These are phyloP conservation scores for Mellivora capensis DNA, from an alignment of 2,113 vertebrate species.

Conservation along the genomic window DNA sequence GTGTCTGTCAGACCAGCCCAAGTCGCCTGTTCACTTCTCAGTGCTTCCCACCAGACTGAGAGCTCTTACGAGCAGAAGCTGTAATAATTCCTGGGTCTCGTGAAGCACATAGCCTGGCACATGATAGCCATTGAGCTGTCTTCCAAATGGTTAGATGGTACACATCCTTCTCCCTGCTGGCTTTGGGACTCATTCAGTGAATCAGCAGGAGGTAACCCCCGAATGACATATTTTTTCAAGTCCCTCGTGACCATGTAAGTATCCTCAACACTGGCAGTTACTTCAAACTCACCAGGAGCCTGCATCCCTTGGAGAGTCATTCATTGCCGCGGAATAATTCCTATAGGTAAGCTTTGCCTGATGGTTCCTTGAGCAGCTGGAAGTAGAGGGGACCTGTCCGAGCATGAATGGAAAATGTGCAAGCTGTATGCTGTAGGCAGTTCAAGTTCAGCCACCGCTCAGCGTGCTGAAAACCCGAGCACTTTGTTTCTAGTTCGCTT, in stretches of 20 bases:
- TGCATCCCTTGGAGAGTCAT: background rate
- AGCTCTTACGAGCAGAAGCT: background rate
- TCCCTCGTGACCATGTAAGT: background rate
- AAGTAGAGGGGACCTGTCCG: background rate
- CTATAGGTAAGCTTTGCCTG: background rate
- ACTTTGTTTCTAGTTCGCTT: background rate
- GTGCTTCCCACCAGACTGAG: background rate
- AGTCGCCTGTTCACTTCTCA: background rate
- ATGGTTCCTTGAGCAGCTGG: background rate
- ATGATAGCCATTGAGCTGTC: background rate
- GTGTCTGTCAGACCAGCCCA: fast-evolving
- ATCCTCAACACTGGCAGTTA: background rate
- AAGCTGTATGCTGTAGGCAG: background rate
- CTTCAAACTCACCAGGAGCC: background rate
- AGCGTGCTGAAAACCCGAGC: background rate
- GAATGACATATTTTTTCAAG: background rate
- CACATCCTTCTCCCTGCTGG: background rate
- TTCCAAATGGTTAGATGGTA: background rate
- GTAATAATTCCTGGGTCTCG: background rate
- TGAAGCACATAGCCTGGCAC: background rate
- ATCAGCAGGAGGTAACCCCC: background rate
- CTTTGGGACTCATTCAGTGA: background rate
- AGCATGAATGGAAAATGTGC: background rate
- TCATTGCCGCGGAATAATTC: background rate
- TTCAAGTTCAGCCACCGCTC: background rate